Percentiles rank a stretch among this genome's conserved stretches.
Conservation (phyloP, 2,113 vertebrate species). For the Indicator indicator region DNA sequence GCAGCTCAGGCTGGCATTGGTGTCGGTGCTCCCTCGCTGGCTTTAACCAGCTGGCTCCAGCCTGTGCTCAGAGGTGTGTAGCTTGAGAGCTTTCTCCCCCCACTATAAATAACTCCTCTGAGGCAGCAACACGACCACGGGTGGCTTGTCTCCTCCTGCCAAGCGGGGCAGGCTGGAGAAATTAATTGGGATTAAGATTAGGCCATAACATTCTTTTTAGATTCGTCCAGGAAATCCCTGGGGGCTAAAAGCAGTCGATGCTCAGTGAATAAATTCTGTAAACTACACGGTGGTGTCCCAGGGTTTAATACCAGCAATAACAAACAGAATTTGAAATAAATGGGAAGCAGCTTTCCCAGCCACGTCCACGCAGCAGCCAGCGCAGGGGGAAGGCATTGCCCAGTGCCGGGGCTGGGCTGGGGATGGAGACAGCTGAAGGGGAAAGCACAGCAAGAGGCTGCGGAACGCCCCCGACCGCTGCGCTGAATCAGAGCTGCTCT, state of each 20-base stretch:
- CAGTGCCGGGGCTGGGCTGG: background rate
- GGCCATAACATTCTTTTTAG: slow-evolving; percentile 39
- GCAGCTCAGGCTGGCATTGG: fast-evolving
- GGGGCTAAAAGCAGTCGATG: slow-evolving; percentile 24
- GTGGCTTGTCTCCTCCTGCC: background rate
- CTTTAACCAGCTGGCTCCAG: background rate
- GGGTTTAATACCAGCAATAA: slow-evolving; percentile 51
- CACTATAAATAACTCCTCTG: slow-evolving; percentile 2
- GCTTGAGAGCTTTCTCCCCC: background rate
- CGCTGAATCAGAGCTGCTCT: background rate
- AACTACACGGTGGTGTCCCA: slow-evolving; percentile 10
- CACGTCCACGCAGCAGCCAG: slow-evolving; percentile 16
- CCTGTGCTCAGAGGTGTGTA: background rate
- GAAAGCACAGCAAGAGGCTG: background rate
- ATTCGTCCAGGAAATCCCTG: slow-evolving; percentile 61
- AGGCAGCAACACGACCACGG: background rate
- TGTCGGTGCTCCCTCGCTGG: background rate
- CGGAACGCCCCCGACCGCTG: background rate
- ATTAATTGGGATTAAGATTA: slow-evolving; percentile 71
- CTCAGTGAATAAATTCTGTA: slow-evolving; percentile 60
- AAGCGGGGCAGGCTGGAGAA: slow-evolving; percentile 44
- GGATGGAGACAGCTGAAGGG: background rate
- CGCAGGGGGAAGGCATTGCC: background rate
- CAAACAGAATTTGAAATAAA: slow-evolving; percentile 68
- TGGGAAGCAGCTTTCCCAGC: slow-evolving; percentile 45